Percentiles rank a stretch among this genome's conserved stretches.
Conservation (phyloP, 92 coral and sea anemone genomes). For the Palythoa grandiflora region DNA sequence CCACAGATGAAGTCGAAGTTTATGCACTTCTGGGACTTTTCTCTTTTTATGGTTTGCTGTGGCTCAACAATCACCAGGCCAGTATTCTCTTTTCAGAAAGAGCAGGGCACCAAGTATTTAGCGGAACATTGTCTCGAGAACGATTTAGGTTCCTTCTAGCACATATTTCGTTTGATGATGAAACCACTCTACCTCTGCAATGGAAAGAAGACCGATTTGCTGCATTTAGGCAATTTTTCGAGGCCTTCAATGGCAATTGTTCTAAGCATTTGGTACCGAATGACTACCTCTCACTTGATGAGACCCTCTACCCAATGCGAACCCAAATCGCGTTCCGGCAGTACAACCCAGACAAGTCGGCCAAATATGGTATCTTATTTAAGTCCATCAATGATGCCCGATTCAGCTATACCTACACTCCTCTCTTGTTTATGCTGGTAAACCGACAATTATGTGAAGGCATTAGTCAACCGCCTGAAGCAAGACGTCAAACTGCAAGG, state of each 20-base stretch:
- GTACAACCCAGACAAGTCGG: not conserved
- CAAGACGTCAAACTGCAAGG: not conserved
- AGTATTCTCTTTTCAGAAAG: not conserved
- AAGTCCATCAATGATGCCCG: slow-evolving; percentile 1
- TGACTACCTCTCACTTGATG: slow-evolving; percentile 14
- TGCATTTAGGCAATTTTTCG: slow-evolving; percentile 31
- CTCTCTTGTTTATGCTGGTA: slow-evolving; percentile 1
- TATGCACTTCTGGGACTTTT: not conserved
- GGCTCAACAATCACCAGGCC: slow-evolving; percentile 6
- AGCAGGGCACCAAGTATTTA: not conserved
- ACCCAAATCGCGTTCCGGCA: not conserved
- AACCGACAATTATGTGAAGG: not conserved
- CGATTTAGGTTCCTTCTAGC: slow-evolving; percentile 32
- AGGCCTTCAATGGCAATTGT: slow-evolving; percentile 21
- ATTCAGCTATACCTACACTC: slow-evolving; percentile 11
- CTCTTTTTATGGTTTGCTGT: not conserved
- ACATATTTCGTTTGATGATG: slow-evolving; percentile 39
- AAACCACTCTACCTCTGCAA: slow-evolving; percentile 2
- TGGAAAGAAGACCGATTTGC: slow-evolving; percentile 45
- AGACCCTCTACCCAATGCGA: slow-evolving; percentile 15
- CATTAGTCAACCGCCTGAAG: not conserved
- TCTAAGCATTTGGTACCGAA: slow-evolving; percentile 13
- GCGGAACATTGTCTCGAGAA: slow-evolving; percentile 39
- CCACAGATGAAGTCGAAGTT: not conserved
- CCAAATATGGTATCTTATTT: slow-evolving; percentile 7